Evolutionary conservation across 2,888 invertebrate species (phyloP).

Genomic region (Fissipunctia ypsillon): DNA sequence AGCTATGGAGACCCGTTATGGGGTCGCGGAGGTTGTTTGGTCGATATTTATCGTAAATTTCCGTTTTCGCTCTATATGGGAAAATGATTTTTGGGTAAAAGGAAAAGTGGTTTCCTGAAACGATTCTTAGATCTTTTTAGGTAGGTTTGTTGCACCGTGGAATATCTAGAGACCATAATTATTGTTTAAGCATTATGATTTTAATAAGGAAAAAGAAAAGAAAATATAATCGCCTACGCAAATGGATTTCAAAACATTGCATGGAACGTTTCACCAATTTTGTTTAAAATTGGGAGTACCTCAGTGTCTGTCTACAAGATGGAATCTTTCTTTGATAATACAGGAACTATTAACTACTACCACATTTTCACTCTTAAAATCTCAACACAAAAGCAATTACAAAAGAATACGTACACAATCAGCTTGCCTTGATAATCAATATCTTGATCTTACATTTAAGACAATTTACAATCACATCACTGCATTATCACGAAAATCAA

Average conservation of each 20-base stretch:
- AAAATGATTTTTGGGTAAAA: slow-evolving; percentile 33
- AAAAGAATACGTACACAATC: neutral
- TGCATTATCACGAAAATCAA: slow-evolving; percentile 66
- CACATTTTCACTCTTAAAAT: neutral
- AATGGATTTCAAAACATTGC: neutral
- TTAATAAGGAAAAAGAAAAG: no score
- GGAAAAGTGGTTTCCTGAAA: slow-evolving; percentile 2
- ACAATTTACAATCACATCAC: neutral
- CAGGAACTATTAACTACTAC: neutral
- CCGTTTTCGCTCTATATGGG: slow-evolving; percentile 21
- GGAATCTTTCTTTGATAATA: neutral
- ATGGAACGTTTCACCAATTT: neutral
- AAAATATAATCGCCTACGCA: neutral
- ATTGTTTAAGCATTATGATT: neutral
- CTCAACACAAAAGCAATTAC: neutral
- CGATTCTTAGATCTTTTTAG: neutral
- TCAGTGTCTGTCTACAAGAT: neutral
- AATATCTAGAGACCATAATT: slow-evolving; percentile 68
- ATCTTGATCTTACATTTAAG: neutral
- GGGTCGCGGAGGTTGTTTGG: slow-evolving; percentile 51
- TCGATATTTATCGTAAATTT: slow-evolving; percentile 55
- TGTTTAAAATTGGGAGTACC: neutral
- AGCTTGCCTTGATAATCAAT: neutral
- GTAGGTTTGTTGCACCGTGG: neutral
- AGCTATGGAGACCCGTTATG: slow-evolving; percentile 42